Evolutionary conservation across 2,113 vertebrate genomes (phyloP), one percentile per base, ranked within the genome.

Genomic region (Gracilinanus agilis): DNA sequence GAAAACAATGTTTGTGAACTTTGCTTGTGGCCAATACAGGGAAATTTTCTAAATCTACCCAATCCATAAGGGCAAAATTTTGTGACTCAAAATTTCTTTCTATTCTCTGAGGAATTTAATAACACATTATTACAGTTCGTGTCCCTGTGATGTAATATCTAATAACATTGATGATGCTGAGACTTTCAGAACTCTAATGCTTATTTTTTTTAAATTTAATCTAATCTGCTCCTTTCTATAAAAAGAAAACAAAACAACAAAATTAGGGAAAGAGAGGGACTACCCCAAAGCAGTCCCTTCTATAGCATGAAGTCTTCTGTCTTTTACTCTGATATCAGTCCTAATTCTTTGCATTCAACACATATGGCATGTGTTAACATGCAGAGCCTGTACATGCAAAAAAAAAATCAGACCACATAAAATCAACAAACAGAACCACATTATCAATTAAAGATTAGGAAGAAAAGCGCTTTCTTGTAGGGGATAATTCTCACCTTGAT

Each of bases 401-500:
- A 55, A 1, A 92, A 53, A 96, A 83, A 21, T 7, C 54, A 96
- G 90, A 29, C 11, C 49, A 94, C 54, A 89, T 91, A 95, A 49
- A 94, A 96, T 92, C 96, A 97, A 88, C 92, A 96, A 92, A 97
- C 9, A 94, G 0, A 0, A 58, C 19, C 54, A 44, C 9, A 21
- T 97, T 94, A 97, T 94, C 90, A 96, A 97, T 97, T 96, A 98
- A 94, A 97, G 91, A 95, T 97, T 92, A 95, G 95, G 92, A 98
- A 96, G 89, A 83, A 97, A 94, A 98, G 56, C 11, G 88, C 90
- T 96, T 83, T 97, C 92, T 93, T 94, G n/a, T 89, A 94, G 96
- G 53, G 53, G 90, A 56, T 95, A 96, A 96, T 97, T 97, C 93
- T 98, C 0, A 25, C 94, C 91, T 97, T 93, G 95, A 97, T 93